Percentiles rank a stretch among this genome's conserved stretches.
These are phyloP conservation scores for Gnathochromis pfefferi DNA, from an alignment of 2,113 vertebrate species.

Conservation along the genomic window DNA sequence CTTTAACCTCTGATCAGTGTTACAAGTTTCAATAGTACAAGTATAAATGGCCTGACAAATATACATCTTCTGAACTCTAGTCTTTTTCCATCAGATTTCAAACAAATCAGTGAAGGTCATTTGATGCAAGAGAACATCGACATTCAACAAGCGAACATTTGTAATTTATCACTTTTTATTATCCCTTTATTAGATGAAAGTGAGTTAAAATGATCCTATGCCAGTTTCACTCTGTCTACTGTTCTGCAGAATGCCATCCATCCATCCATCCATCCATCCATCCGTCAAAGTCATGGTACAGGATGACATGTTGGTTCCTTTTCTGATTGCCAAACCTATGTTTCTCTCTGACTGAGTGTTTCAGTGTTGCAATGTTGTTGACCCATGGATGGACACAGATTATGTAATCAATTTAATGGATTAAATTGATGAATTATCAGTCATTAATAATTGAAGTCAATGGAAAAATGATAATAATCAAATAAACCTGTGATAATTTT, in stretches of 20 bases:
- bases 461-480: neutral
- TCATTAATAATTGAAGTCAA: neutral
- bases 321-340: neutral
- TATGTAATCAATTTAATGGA: neutral
- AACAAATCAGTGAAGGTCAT: neutral
- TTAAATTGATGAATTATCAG: neutral
- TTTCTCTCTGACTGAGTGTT: neutral
- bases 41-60: neutral
- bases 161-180: neutral
- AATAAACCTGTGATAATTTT: neutral
- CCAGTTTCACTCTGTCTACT: neutral
- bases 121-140: neutral
- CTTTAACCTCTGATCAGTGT: neutral
- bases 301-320: neutral
- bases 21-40: conserved; percentile 15
- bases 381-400: neutral
- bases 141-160: neutral
- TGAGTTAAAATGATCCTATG: neutral
- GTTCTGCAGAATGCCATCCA: neutral
- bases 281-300: neutral
- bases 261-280: neutral
- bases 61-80: neutral
- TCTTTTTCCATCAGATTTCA: neutral
- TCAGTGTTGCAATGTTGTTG: neutral
- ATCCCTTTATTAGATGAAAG: neutral